These are phyloP conservation scores for Aproaerema taeniolella DNA, from an alignment of 2,888 invertebrate genomes.

Conservation along the genomic window DNA sequence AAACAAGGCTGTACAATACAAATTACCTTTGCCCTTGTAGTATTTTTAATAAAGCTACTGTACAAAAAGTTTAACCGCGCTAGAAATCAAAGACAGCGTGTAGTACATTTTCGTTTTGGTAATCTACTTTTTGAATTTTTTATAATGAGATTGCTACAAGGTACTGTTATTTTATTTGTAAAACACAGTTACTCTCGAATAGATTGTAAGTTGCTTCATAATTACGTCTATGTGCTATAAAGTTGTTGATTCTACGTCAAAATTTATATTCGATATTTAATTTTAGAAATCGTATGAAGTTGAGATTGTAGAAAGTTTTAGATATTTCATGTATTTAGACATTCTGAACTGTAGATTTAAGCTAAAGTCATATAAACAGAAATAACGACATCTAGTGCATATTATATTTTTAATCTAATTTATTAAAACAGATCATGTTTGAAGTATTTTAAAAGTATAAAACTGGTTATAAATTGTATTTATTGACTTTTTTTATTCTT, in stretches of 20 bases:
- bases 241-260: conserved; percentile 11
- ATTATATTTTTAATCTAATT: background rate
- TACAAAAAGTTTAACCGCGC: no score
- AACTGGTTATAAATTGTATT: conserved; percentile 25
- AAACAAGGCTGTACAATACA: conserved; percentile 1
- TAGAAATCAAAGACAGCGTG: no score
- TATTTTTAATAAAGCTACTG: no score
- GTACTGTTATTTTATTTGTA: conserved; percentile 3
- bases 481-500: conserved; percentile 25
- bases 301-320: conserved; percentile 12
- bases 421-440: conserved; percentile 5
- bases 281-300: conserved; percentile 10
- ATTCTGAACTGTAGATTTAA: conserved; percentile 5
- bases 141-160: background rate
- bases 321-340: conserved; percentile 10
- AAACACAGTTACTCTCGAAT: conserved; percentile 14
- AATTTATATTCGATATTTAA: conserved; percentile 1
- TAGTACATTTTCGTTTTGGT: no score
- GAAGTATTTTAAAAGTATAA: conserved; percentile 7
- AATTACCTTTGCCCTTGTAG: conserved; percentile 1
- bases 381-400: background rate
- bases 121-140: no score
- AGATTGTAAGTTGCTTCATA: conserved; percentile 15
- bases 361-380: background rate
- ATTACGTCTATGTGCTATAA: conserved; percentile 8